Conservation (phyloP, 2,888 invertebrate genomes). For the Globia sparganii region DNA sequence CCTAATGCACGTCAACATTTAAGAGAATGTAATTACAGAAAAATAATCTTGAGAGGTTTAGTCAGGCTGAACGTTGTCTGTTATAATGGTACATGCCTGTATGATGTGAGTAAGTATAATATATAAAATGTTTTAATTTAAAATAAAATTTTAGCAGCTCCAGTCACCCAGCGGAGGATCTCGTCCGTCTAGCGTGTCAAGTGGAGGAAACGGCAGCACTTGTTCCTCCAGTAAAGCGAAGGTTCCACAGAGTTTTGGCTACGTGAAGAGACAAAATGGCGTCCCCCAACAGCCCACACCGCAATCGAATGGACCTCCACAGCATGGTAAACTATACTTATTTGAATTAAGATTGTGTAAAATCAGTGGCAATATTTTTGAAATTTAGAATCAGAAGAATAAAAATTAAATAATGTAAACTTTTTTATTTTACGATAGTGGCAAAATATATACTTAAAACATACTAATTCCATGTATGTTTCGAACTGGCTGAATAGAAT, state of each 20-base stretch:
- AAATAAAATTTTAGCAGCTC: slow-evolving; percentile 67
- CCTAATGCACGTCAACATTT: neutral
- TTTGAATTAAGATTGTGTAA: neutral
- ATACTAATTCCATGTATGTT: neutral
- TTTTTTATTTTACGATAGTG: neutral
- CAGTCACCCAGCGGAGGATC: slow-evolving; percentile 89
- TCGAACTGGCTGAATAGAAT: neutral
- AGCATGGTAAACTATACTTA: slow-evolving; percentile 76
- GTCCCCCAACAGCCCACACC: slow-evolving; percentile 85
- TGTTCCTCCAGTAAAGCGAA: slow-evolving; percentile 92
- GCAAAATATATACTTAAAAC: neutral
- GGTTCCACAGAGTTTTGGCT: slow-evolving; percentile 96
- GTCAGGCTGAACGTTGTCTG: neutral
- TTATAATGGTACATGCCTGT: neutral
- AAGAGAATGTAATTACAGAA: neutral
- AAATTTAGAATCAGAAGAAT: neutral
- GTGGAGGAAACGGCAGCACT: slow-evolving; percentile 89
- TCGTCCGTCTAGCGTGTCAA: slow-evolving; percentile 86
- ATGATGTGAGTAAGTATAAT: neutral
- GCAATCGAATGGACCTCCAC: slow-evolving; percentile 83
- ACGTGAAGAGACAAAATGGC: slow-evolving; percentile 94
- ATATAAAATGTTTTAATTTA: neutral
- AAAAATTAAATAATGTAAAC: too few species aligned
- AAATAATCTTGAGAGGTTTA: neutral
- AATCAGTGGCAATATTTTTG: neutral